phyloP scores from a whole-genome alignment of 2,113 vertebrate genomes.

The Atrichornis clamosus region DNA sequence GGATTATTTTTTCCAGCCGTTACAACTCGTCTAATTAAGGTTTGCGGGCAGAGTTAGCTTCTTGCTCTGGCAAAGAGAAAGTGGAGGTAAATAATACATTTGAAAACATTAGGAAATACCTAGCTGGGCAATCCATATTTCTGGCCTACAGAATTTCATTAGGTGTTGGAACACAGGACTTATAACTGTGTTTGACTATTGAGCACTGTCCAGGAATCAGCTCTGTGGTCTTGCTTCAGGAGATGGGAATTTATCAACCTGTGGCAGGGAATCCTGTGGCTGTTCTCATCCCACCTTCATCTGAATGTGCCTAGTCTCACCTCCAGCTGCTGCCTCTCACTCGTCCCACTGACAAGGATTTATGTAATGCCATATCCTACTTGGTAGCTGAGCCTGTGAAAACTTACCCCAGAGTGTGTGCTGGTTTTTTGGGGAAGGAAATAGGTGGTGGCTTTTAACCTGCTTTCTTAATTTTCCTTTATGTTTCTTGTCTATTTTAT shows the following conservation, averaged over 20 bases:
- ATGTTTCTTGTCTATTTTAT: neutral
- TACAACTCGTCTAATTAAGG: neutral
- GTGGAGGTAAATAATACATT: neutral
- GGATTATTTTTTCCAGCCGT: slow-evolving; percentile 2
- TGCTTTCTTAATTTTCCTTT: neutral
- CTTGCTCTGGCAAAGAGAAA: slow-evolving; percentile 4
- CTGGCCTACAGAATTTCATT: neutral
- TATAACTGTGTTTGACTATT: neutral
- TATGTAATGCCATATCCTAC: neutral
- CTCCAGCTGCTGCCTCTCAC: rapidly evolving
- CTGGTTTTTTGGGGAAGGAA: neutral
- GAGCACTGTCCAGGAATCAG: neutral
- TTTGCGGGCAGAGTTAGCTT: neutral
- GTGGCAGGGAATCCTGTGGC: neutral
- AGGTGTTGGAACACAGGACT: neutral
- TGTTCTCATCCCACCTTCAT: neutral
- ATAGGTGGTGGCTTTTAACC: neutral
- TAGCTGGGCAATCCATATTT: neutral
- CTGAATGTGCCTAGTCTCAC: neutral
- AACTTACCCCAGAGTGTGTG: neutral
- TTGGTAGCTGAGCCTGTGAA: neutral
- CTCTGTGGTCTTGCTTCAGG: neutral
- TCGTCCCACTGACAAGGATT: neutral
- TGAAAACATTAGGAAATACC: neutral
- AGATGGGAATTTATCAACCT: neutral